Evolutionary conservation across 2,113 vertebrate genomes (phyloP).

Genomic region (Paramormyrops kingsleyae): DNA sequence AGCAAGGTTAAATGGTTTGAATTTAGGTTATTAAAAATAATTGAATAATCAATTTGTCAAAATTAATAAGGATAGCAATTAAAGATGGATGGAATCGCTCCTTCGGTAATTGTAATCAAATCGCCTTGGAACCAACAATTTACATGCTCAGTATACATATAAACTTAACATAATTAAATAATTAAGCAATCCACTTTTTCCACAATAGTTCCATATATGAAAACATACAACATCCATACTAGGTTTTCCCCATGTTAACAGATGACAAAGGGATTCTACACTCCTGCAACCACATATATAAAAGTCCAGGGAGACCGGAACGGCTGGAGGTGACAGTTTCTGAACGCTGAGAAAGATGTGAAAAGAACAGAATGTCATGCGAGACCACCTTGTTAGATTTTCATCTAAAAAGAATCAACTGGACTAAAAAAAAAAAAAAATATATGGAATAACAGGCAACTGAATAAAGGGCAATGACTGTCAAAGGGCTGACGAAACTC

Average conservation of each 20-base stretch:
- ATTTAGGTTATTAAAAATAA: neutral
- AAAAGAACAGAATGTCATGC: neutral
- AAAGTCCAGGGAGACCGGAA: too few relatives aligned
- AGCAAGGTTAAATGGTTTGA: neutral
- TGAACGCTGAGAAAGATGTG: neutral
- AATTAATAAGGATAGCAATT: neutral
- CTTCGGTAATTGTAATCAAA: neutral
- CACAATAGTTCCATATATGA: neutral
- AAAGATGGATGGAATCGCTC: neutral
- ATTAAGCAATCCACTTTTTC: neutral
- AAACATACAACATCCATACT: neutral
- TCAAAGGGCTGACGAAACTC: neutral
- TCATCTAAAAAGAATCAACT: neutral
- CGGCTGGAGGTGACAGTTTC: neutral
- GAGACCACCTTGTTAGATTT: neutral
- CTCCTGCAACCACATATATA: neutral
- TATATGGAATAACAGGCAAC: neutral
- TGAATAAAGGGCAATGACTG: neutral
- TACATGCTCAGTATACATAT: neutral
- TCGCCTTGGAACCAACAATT: neutral
- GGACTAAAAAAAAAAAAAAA: neutral
- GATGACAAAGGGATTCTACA: neutral
- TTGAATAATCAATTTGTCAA: neutral
- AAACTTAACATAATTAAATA: neutral
- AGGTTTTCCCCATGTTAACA: neutral